Evolutionary conservation across 2,797 vertebrate genomes (phyloP).

Genomic region (Chaetodon trifasciatus): DNA sequence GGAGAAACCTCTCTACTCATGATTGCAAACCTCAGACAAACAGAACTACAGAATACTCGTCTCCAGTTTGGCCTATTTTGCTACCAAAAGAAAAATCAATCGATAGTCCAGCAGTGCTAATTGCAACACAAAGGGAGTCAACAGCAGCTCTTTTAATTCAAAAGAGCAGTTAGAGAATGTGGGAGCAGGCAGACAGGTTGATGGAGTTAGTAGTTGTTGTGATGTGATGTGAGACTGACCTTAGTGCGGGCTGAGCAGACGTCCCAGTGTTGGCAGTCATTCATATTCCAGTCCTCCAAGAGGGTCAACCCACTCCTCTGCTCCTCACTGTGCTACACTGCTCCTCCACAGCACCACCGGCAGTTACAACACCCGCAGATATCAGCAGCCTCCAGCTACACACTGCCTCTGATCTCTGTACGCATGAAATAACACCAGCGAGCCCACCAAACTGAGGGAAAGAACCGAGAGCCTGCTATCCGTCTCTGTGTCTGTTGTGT

Average conservation of each 20-base stretch:
- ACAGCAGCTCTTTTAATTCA: neutral
- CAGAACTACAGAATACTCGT: constrained; percentile 6
- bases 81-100: constrained; percentile 9
- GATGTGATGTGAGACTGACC: constrained; percentile 81
- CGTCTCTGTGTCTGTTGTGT: constrained; percentile 72
- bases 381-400: constrained; percentile 74
- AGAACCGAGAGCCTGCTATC: constrained; percentile 77
- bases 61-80: constrained; percentile 21
- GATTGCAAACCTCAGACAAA: constrained; percentile 50
- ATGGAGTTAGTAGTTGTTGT: constrained; percentile 54
- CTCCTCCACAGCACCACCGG: constrained; percentile 49
- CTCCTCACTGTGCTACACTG: constrained; percentile 57
- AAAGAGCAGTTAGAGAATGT: constrained; percentile 22
- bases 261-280: constrained; percentile 75
- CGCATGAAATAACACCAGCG: constrained; percentile 72
- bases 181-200: constrained; percentile 50
- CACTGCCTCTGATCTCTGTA: constrained; percentile 72
- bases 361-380: constrained; percentile 66
- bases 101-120: neutral
- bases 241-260: constrained; percentile 76
- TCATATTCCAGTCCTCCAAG: constrained; percentile 77
- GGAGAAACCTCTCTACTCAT: constrained; percentile 24
- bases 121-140: constrained; percentile 9
- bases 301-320: constrained; percentile 72
- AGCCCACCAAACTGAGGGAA: constrained; percentile 78